Evolutionary conservation across 37 sponge, comb jelly and placozoan species (phyloP).

Genomic region (Haliclona indistincta): DNA sequence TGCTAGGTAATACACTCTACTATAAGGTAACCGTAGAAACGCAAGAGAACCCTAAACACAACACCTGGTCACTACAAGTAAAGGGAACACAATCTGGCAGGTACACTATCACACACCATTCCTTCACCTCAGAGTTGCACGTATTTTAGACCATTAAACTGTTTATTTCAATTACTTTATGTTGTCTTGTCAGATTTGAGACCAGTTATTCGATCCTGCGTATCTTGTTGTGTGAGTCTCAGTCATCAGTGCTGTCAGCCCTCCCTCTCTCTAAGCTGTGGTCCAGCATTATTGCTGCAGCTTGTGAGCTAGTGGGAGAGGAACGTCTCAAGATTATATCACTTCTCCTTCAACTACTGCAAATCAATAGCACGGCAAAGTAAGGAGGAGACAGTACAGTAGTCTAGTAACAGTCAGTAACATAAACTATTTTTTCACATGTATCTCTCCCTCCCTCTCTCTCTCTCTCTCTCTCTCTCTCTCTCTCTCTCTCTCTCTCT

Average conservation of each 20-base stretch:
- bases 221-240: constrained; percentile 19
- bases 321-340: constrained; percentile 55
- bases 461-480: constrained; percentile 20
- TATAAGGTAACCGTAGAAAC: constrained; percentile 39
- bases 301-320: constrained; percentile 70
- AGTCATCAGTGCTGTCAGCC: not conserved
- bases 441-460: not conserved
- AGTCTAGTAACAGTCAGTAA: not conserved
- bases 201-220: constrained; percentile 50
- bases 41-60: constrained; percentile 11
- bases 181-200: constrained; percentile 43
- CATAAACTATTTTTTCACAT: not conserved
- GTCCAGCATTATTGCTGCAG: constrained; percentile 58
- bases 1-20: constrained; percentile 54
- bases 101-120: constrained; percentile 37
- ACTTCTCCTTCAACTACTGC: constrained; percentile 49
- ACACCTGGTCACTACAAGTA: constrained; percentile 42
- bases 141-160: too few relatives aligned
- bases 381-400: not conserved
- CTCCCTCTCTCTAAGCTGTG: constrained; percentile 70
- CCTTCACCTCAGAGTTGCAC: not conserved
- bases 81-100: constrained; percentile 68
- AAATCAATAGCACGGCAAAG: not conserved
- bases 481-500: not conserved
- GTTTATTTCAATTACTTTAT: not conserved